Base-by-base conservation (phyloP, 2,797 vertebrate species). In the Antrozous pallidus region DNA sequence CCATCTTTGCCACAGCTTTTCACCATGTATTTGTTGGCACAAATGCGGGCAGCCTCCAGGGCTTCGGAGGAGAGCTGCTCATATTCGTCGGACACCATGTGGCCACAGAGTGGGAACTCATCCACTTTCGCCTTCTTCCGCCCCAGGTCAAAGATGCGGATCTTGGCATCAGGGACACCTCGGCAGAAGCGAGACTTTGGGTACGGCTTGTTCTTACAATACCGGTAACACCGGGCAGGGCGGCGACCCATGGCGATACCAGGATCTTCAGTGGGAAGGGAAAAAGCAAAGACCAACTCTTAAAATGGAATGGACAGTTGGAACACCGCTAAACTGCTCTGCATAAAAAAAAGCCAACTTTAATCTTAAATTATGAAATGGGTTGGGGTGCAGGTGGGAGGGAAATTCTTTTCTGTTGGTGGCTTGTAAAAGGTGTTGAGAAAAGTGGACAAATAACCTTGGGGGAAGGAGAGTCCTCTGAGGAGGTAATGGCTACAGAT, bases 51-150 rank as follows among this genome's bases (percentile, higher is more conserved):
- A 3, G 51, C 51, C 51, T 54, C 51, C 51, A 54, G 51, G 51
- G 51, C 8, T 54, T 54, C 51, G 22, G 51, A 54, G 51, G 51
- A 54, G 51, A 54, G 51, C 51, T 54, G 51, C 51, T 99, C 99
- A 6, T 99, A 99, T 92, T 99, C 99, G 92, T 99, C 99, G 2
- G 99, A 99, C 84, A 99, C 99, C 99, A 99, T 99, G 98, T 99
- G 99, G 45, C 99, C 99, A n/a, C 99, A 99, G 38, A 99, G 98
- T 0, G 99, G 99, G 95, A 99, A 99, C 97, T 99, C 99, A 78
- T 99, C 99, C 73, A 99, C 99, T 96, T 99, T 99, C 1, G 99
- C 99, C 97, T 99, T 99, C 97, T 99, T 99, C 79, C 99, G 98
- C 11, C 99, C 99, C 98, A 99, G 93, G 93, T 99, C 99, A 8